Evolutionary conservation across 2,888 invertebrate genomes (phyloP), one percentile per base, ranked within the genome.

Genomic region (Diarsia mendica): DNA sequence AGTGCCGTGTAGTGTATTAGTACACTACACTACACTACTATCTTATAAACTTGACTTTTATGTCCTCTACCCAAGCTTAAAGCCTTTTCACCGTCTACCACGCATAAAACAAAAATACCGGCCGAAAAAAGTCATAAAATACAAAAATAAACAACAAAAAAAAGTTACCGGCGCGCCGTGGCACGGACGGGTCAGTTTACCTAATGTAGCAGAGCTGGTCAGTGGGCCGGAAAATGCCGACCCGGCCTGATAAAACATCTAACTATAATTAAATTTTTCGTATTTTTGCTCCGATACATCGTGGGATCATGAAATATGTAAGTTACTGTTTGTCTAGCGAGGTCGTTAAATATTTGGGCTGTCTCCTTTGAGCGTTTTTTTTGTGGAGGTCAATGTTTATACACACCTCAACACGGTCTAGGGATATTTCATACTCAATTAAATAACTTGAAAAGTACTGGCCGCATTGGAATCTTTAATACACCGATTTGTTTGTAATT

Each of bases 221-320:
- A 81, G 39, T 85, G 85, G 49, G 28, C 63, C 53, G 85, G 84
- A 75, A 78, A 85, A 79, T 85, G 71, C 71, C 80, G 81, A 72
- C 67, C 79, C 79, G n/a, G 63, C 67, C 75, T 76, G 81, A 85
- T 85, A 81, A 77, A 81, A 68, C 76, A 81, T 83, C 77, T 77
- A 78, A 76, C 76, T 72, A 83, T 85, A 83, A 85, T 85, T 85
- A 85, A 83, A 81, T 85, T 74, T 77, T 75, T 83, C 66, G 60
- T 82, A 82, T 82, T 83, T 83, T 72, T 68, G 51, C 69, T 13
- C 33, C 67, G 75, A 75, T 79, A 82, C 68, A 79, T 49, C 20
- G 44, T 13, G 23, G 66, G 39, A 28, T 66, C 69, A 55, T 72
- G 77, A 53, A 74, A 64, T 82, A 60, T 67, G 58, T 67, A 44